phyloP scores from a whole-genome alignment of 2,888 invertebrate species.

The Stenurella melanura region DNA sequence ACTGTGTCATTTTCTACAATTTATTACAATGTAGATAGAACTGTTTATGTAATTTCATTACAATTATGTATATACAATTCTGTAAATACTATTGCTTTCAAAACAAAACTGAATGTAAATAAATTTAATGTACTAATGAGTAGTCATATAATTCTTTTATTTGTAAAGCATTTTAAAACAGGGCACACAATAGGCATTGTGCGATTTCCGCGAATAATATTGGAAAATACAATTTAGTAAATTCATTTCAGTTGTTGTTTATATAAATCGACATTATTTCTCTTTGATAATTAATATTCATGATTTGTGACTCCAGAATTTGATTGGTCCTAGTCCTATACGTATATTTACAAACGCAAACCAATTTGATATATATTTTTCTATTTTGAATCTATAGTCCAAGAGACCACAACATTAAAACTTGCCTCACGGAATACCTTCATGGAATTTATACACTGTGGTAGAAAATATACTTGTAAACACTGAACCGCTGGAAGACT shows the following conservation, averaged over 20 bases:
- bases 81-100: neutral
- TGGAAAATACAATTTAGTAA: too few species aligned
- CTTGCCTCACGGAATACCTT: too few species aligned
- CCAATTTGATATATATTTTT: neutral
- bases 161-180: too few species aligned
- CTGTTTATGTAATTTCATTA: neutral
- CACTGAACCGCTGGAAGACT: too few species aligned
- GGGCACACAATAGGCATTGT: too few species aligned
- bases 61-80: neutral
- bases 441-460: too few species aligned
- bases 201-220: too few species aligned
- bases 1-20: neutral
- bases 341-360: neutral
- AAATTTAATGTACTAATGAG: neutral
- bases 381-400: too few species aligned
- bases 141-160: neutral
- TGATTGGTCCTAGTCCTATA: neutral
- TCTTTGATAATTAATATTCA: neutral
- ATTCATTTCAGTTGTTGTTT: neutral
- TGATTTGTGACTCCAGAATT: neutral
- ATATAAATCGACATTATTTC: neutral
- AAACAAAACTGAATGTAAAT: neutral
- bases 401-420: too few species aligned
- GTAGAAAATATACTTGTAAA: too few species aligned
- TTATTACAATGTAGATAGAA: neutral